Base-by-base conservation (phyloP, 2,797 vertebrate species). In the Erethizon dorsatum region DNA sequence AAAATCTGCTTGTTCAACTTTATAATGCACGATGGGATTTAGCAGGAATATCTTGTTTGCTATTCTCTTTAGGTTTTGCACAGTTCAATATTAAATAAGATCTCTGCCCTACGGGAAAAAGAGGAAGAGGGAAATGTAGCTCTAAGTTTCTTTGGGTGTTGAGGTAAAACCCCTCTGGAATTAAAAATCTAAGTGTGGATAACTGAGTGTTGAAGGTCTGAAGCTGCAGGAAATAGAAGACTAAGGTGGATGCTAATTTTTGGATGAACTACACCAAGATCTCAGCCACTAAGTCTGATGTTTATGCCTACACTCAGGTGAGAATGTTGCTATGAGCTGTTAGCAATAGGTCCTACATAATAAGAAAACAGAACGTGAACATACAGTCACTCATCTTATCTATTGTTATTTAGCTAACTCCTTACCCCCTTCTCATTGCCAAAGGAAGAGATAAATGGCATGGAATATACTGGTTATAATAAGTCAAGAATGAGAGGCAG, bases 1-100 rank as follows among this genome's bases (percentile, higher is more conserved):
- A 82, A 92, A 94, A 93, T 94, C 26, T 73, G 50, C 52, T 86
- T 95, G 65, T 73, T 96, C 47, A 71, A 31, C 41, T 65, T 75
- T 80, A 22, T 61, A 85, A 94, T 69, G 47, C 41, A 33, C 54
- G 71, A 65, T 69, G 85, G 37, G 69, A 50, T 71, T 94, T 82
- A 95, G 77, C 13, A 87, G n/a, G 57, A 84, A 7, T 82, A 24
- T 65, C 84, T 50, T 88, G 54, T 91, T 97, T 59, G 59, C 18
- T 95, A 41, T 54, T 95, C 45, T 94, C 54, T 90, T 93, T 91
- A 71, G 47, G 28, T n/a, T 87, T 59, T 90, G 45, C 22, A 87
- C 22, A 67, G 37, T 41, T 91, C 69, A 67, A 26, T 73, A 88
- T 83, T 87, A 83, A 96, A 87, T 89, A 90, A 45, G 94, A 52